Percentiles rank a stretch among this genome's conserved stretches.
phyloP scores from a whole-genome alignment of 1,140 invertebrate species.

The Tetragonula clypearis region DNA sequence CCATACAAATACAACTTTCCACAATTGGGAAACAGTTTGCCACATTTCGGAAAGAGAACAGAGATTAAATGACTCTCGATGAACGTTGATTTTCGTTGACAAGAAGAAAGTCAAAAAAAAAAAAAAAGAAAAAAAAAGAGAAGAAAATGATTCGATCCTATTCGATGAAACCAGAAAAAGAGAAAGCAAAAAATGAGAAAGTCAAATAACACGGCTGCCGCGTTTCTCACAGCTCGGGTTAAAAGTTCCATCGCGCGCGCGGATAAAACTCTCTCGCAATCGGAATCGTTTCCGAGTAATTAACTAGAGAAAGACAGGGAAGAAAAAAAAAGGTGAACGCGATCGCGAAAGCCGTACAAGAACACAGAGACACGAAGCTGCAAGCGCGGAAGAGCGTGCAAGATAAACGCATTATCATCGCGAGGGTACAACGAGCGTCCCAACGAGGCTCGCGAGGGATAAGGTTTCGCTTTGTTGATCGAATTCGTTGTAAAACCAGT shows the following conservation, averaged over 20 bases:
- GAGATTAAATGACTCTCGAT: no score
- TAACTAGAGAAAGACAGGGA: background rate
- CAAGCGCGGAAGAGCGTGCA: background rate
- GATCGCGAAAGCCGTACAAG: background rate
- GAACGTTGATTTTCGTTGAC: no score
- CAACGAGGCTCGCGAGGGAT: background rate
- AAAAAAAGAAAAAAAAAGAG: no score
- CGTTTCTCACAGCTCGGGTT: background rate
- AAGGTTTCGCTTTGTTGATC: conserved; percentile 55
- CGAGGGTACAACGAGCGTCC: conserved; percentile 6
- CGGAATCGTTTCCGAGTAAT: conserved; percentile 6
- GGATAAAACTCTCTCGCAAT: background rate
- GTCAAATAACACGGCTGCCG: background rate
- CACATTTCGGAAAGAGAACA: no score
- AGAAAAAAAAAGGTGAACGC: background rate
- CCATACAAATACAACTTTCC: no score
- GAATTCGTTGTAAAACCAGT: conserved; percentile 42
- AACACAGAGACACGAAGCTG: background rate
- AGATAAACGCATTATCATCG: conserved; percentile 55
- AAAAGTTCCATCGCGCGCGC: background rate
- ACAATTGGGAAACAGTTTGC: no score
- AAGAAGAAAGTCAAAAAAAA: no score
- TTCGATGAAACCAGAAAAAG: no score
- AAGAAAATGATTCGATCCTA: no score
- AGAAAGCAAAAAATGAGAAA: no score